phyloP scores from a whole-genome alignment of 2,888 invertebrate genomes.

The Anarsia innoxiella region DNA sequence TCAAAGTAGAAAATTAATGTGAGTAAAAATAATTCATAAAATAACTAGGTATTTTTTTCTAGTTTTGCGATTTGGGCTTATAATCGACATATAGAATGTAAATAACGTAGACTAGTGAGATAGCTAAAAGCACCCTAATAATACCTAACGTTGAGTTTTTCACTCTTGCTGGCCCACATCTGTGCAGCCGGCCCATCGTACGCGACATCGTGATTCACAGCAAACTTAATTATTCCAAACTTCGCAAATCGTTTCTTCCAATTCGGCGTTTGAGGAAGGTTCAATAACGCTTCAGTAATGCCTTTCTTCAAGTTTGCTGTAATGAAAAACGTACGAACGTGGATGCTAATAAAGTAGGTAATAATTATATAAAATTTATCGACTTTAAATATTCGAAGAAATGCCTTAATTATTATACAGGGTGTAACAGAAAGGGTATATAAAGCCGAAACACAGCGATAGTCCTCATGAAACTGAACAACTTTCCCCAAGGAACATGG shows the following conservation, averaged over 20 bases:
- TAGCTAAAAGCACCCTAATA: constrained; percentile 61
- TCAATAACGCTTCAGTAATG: constrained; percentile 55
- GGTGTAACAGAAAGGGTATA: no score
- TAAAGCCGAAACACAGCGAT: no score
- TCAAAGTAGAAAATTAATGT: no score
- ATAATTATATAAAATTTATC: no score
- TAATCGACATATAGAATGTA: constrained; percentile 64
- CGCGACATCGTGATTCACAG: constrained; percentile 52
- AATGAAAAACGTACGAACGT: no score
- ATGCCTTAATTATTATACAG: no score
- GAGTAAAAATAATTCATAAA: no score
- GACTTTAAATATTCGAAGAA: no score
- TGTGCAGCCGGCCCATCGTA: constrained; percentile 70
- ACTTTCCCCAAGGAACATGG: no score
- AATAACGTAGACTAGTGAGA: constrained; percentile 55
- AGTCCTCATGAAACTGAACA: no score
- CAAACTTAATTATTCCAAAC: constrained; percentile 68
- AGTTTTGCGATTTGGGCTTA: constrained; percentile 51
- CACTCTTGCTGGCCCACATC: constrained; percentile 62
- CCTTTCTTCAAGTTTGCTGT: constrained; percentile 53
- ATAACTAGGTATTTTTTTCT: constrained; percentile 16
- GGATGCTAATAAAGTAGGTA: no score
- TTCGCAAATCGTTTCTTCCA: constrained; percentile 62
- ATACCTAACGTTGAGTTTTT: constrained; percentile 70
- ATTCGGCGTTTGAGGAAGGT: constrained; percentile 41